Evolutionary conservation across 2,888 invertebrate genomes (phyloP).

Genomic region (Trachelus iudaicus): DNA sequence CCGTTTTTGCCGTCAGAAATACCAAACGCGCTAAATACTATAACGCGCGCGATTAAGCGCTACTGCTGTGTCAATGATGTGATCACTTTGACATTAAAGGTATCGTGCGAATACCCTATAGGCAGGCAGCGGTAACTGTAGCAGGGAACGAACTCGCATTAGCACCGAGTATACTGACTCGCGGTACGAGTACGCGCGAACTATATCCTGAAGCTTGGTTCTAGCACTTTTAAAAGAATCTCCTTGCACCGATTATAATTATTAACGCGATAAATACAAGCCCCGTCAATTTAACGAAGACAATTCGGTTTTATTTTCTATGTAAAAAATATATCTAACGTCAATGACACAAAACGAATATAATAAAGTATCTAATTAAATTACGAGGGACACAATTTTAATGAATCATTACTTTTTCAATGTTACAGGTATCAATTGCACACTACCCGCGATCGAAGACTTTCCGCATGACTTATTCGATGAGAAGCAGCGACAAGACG

Average conservation of each 20-base stretch:
- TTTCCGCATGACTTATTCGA: conserved; percentile 73
- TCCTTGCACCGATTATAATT: background rate
- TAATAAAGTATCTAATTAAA: background rate
- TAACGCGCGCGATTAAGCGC: background rate
- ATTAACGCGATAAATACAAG: background rate
- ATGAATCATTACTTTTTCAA: background rate
- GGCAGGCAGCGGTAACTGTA: background rate
- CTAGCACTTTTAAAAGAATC: background rate
- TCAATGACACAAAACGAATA: too few relatives aligned
- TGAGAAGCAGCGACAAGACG: conserved; percentile 68
- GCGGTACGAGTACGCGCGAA: background rate
- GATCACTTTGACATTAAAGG: background rate
- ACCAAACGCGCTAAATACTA: background rate
- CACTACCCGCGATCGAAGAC: conserved; percentile 72
- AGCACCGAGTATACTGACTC: background rate
- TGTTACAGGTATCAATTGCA: conserved; percentile 65
- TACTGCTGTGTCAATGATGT: background rate
- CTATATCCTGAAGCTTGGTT: background rate
- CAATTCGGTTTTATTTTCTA: too few relatives aligned
- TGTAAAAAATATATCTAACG: too few relatives aligned
- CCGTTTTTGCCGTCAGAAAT: background rate
- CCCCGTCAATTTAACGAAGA: too few relatives aligned
- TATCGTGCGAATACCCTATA: background rate
- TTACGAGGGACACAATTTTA: background rate
- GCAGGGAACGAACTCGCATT: background rate